Base-by-base conservation (phyloP, 2,888 invertebrate genomes). In the Pycnomerus fuliginosus region DNA sequence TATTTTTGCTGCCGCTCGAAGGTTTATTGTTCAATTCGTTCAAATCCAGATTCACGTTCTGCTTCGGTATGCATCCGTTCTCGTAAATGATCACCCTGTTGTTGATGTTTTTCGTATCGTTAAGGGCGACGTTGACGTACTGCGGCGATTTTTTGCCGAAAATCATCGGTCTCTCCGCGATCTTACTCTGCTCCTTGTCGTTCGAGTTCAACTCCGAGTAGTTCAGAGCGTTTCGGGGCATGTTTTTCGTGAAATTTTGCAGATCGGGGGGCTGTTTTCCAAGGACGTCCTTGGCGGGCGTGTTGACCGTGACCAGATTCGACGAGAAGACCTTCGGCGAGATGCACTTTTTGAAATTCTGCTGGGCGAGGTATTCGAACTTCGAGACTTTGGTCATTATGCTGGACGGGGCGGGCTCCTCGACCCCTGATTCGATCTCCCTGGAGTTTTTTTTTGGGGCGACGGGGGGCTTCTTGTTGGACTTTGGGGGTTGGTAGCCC, bases 251-350 rank as follows among this genome's bases (percentile, higher is more conserved):
- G 57, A 82, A 82, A 53, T 79, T 83, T 17, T 76, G 74, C 12
- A 81, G 74, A 61, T 82, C 80, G 4, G 81, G 80, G 1, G 70
- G 70, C 1, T 73, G 71, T 50, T 71, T 72, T 0, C 87, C 87
- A 17, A 90, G 69, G 0, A 90, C 89, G 55, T 88, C 88, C 69
- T 84, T 87, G 0, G 90, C 89, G 0, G 90, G 89, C 2, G 87
- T 87, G 55, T 85, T 90, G 0, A 87, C 85, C 0, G 89, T 89
- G 4, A 87, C 69, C 3, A 85, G 82, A 61, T 87, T 88, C 0
- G 87, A 79, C 13, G 85, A 84, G 57, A 90, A 90, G 0, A 90
- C 89, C 74, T 90, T 90, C 0, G 90, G 90, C 0, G 85, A 80
- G 32, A 76, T 74, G 24, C 73, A 68, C 51, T 73, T 78, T 64